These are phyloP conservation scores for Pachypanchax playfairii DNA, from an alignment of 2,113 vertebrate species.

Conservation along the genomic window DNA sequence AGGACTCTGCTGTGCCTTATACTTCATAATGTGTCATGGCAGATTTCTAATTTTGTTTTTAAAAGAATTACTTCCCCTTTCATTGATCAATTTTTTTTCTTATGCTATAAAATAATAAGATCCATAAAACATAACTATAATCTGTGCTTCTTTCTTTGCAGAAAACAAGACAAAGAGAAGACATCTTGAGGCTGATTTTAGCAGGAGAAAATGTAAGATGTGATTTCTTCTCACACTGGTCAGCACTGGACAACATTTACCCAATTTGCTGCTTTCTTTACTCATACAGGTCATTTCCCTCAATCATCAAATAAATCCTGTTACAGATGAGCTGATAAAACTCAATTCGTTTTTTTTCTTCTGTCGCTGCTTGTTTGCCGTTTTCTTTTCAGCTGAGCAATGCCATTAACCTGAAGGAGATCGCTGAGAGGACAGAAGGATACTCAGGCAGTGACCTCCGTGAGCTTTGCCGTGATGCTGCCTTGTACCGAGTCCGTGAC, in stretches of 20 bases:
- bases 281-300: slow-evolving; percentile 3
- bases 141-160: slow-evolving; percentile 51
- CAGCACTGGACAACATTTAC: neutral
- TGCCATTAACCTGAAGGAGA: slow-evolving; percentile 79
- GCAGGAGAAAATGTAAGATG: slow-evolving; percentile 80
- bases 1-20: too few relatives aligned
- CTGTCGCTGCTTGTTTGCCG: slow-evolving; percentile 2
- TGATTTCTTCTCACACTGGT: slow-evolving; percentile 12
- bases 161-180: slow-evolving; percentile 77
- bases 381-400: slow-evolving; percentile 75
- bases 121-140: neutral
- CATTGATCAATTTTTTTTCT: neutral
- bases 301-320: too few relatives aligned
- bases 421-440: slow-evolving; percentile 76
- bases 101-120: neutral
- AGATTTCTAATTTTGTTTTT: too few relatives aligned
- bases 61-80: too few relatives aligned
- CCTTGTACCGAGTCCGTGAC: slow-evolving; percentile 81
- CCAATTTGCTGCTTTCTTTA: slow-evolving; percentile 1
- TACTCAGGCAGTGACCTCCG: slow-evolving; percentile 83
- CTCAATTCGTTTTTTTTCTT: too few relatives aligned
- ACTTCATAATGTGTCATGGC: too few relatives aligned
- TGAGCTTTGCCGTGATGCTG: slow-evolving; percentile 82
- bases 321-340: too few relatives aligned
- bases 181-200: slow-evolving; percentile 82